Evolutionary conservation across 2,888 invertebrate genomes (phyloP).

Genomic region (Oxycera nigricornis): DNA sequence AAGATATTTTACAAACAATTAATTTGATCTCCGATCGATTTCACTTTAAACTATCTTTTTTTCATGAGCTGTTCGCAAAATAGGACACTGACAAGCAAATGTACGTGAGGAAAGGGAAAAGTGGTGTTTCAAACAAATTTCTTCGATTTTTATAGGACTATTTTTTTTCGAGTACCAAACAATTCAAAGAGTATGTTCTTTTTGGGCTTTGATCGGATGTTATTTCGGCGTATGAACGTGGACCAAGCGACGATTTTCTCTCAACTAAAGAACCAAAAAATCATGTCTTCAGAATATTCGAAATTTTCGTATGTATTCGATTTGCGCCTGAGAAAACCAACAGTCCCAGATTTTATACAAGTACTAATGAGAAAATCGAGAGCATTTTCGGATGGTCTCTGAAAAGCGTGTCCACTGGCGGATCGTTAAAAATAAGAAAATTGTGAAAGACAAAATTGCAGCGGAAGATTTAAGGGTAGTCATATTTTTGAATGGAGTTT

Average conservation of each 20-base stretch:
- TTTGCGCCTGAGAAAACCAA: not conserved
- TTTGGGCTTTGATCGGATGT: constrained; percentile 48
- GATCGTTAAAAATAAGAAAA: constrained; percentile 12
- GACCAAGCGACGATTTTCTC: constrained; percentile 63
- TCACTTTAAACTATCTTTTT: not conserved
- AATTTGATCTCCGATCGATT: not conserved
- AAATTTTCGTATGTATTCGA: constrained; percentile 30
- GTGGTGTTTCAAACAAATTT: not conserved
- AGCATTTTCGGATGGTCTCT: not conserved
- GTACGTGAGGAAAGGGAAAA: not conserved
- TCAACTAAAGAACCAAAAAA: constrained; percentile 60
- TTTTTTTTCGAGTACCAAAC: not conserved
- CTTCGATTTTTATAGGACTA: constrained; percentile 24
- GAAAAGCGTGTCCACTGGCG: not conserved
- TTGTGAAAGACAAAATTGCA: not conserved
- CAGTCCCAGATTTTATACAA: constrained; percentile 20
- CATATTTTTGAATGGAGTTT: not conserved
- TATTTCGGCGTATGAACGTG: constrained; percentile 54
- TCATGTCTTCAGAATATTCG: constrained; percentile 41
- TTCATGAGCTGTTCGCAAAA: not conserved
- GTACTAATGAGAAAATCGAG: not conserved
- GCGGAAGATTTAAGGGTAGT: constrained; percentile 10
- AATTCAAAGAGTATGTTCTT: not conserved
- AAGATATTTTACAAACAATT: not conserved
- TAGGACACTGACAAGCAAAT: not conserved